phyloP scores from a whole-genome alignment of 2,113 vertebrate species.

The rabbit (Oryctolagus cuniculus) region DNA sequence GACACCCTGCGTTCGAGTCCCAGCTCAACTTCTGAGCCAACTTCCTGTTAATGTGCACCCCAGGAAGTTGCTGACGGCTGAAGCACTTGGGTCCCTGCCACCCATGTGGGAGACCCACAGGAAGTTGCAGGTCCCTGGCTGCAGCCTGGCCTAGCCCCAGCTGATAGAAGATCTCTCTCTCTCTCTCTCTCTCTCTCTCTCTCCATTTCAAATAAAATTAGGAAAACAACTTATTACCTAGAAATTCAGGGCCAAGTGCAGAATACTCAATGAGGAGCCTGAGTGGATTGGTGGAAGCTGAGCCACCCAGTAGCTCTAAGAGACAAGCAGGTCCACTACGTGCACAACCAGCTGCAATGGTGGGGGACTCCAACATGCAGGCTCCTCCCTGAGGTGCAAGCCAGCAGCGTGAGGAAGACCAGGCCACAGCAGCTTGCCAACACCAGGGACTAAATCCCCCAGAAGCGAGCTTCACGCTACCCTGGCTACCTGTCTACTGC shows the following conservation, averaged over 20 bases:
- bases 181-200: too few relatives aligned
- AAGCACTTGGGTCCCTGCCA: too few relatives aligned
- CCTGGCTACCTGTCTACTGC: not conserved
- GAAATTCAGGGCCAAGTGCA: not conserved
- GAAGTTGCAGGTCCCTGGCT: too few relatives aligned
- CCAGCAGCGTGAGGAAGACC: not conserved
- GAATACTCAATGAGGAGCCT: conserved; percentile 24
- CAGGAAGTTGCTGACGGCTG: too few relatives aligned
- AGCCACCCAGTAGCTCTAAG: not conserved
- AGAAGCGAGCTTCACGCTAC: not conserved
- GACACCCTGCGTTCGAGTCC: too few relatives aligned
- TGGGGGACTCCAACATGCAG: not conserved
- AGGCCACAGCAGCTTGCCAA: not conserved
- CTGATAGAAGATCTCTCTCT: too few relatives aligned
- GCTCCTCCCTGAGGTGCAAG: not conserved
- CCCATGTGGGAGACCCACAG: too few relatives aligned
- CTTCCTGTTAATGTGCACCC: too few relatives aligned
- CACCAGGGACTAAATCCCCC: not conserved
- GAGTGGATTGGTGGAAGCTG: not conserved
- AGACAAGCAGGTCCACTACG: not conserved
- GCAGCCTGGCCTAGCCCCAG: too few relatives aligned
- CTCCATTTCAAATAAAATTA: too few relatives aligned
- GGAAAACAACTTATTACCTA: not conserved
- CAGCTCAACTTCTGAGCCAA: too few relatives aligned
- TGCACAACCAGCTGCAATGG: not conserved